Evolutionary conservation across 2,113 vertebrate genomes (phyloP).

Genomic region (Phrynosoma platyrhinos): DNA sequence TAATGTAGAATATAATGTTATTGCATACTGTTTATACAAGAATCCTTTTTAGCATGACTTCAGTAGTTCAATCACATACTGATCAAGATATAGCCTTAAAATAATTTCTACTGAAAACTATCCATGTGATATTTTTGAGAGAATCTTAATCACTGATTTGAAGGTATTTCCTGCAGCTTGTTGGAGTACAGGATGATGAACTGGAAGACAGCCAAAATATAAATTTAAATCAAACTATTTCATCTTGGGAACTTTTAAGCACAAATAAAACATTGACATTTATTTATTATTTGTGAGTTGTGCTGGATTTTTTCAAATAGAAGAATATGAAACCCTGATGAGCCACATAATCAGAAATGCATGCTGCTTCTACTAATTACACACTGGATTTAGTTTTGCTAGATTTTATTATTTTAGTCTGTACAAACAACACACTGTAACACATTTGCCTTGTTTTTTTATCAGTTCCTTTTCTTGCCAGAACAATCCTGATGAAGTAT

Average conservation of each 20-base stretch:
- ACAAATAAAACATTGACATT: constrained; percentile 45
- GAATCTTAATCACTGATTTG: constrained; percentile 32
- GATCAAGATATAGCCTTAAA: constrained; percentile 62
- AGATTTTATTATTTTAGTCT: constrained; percentile 49
- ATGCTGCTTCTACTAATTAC: constrained; percentile 33
- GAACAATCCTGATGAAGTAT: background rate
- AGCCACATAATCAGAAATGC: constrained; percentile 40
- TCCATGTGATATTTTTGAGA: constrained; percentile 52
- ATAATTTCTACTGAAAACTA: constrained; percentile 36
- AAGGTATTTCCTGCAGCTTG: constrained; percentile 49
- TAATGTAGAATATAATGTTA: too few species aligned
- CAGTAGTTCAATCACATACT: constrained; percentile 50
- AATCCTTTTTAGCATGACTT: constrained; percentile 47
- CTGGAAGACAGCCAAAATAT: constrained; percentile 47
- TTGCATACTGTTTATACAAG: background rate
- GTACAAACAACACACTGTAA: constrained; percentile 30
- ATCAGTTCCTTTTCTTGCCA: constrained; percentile 13
- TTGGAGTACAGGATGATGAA: constrained; percentile 34
- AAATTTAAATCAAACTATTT: constrained; percentile 61
- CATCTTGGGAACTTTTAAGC: constrained; percentile 52
- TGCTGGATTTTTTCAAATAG: constrained; percentile 42
- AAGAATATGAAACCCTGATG: constrained; percentile 54
- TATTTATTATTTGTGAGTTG: constrained; percentile 47
- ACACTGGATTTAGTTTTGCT: constrained; percentile 51
- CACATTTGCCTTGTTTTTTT: background rate